A percentile compares a stretch with the other conserved stretches of the same genome.
Conservation (phyloP, 2,797 vertebrate species). For the Epinephelus awoara region DNA sequence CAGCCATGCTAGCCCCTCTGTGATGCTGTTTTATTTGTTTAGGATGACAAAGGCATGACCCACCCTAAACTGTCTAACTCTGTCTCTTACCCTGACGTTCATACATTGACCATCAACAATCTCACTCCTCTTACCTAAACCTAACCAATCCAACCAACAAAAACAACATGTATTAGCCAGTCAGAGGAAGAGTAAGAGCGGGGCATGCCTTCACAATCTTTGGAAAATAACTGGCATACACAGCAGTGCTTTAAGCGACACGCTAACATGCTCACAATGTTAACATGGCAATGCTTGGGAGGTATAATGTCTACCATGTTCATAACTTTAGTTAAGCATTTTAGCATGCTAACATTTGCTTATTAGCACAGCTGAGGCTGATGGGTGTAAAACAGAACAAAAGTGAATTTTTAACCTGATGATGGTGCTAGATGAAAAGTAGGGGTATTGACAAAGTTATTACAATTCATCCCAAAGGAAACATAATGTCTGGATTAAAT, state of each 20-base stretch:
- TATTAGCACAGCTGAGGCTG: constrained; percentile 4
- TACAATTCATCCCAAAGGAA: constrained; percentile 4
- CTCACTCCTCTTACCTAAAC: too few species aligned
- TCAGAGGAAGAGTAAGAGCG: too few species aligned
- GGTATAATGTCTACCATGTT: background rate
- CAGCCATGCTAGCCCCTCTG: background rate
- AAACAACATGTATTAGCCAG: too few species aligned
- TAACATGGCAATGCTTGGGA: constrained; percentile 5
- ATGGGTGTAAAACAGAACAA: background rate
- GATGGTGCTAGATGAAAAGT: background rate
- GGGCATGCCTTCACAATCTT: too few species aligned
- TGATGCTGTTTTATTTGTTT: background rate
- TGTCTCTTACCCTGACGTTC: too few species aligned
- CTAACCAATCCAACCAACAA: too few species aligned
- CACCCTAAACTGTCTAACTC: too few species aligned
- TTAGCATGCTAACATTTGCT: background rate
- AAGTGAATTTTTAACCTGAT: constrained; percentile 4
- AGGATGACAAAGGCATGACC: too few species aligned
- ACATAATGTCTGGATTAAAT: background rate
- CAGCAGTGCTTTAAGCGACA: constrained; percentile 6
- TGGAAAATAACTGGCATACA: background rate
- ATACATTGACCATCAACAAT: too few species aligned
- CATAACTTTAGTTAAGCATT: background rate
- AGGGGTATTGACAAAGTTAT: background rate
- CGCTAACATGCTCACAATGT: background rate